Conservation (phyloP, 2,888 invertebrate genomes). For the Drosophila engyochracea region DNA sequence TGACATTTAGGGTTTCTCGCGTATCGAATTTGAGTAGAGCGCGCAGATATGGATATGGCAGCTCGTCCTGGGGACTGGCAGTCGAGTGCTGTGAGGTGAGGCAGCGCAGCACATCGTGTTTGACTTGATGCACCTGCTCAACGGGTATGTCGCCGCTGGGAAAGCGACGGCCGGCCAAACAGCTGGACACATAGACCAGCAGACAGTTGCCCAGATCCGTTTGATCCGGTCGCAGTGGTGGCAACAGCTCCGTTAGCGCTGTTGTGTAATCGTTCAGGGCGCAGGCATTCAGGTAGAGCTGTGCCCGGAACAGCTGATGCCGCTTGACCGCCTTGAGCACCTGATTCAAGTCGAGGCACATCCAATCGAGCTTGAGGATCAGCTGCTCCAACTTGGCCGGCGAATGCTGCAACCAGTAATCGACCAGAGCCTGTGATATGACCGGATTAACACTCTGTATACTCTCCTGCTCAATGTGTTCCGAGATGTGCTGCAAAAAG, state of each 20-base stretch:
- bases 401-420: slow-evolving; percentile 88
- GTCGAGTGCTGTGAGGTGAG: slow-evolving; percentile 90
- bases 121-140: slow-evolving; percentile 88
- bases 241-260: slow-evolving; percentile 90
- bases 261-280: slow-evolving; percentile 91
- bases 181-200: slow-evolving; percentile 94
- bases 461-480: slow-evolving; percentile 89
- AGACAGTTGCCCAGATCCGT: slow-evolving; percentile 91
- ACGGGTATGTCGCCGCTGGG: slow-evolving; percentile 90
- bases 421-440: slow-evolving; percentile 90
- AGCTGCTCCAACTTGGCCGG: slow-evolving; percentile 89
- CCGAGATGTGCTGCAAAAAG: slow-evolving; percentile 90
- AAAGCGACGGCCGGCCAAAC: slow-evolving; percentile 94
- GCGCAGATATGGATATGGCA: slow-evolving; percentile 90
- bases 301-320: slow-evolving; percentile 83
- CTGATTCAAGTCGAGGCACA: slow-evolving; percentile 92
- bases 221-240: slow-evolving; percentile 85
- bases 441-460: slow-evolving; percentile 88
- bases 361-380: slow-evolving; percentile 90
- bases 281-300: slow-evolving; percentile 91
- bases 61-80: slow-evolving; percentile 87
- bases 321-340: slow-evolving; percentile 85
- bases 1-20: slow-evolving; percentile 93
- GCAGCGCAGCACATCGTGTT: slow-evolving; percentile 90
- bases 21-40: slow-evolving; percentile 93